Conservation (phyloP, 2,888 invertebrate genomes). For the Tuberolachnus salignus region DNA sequence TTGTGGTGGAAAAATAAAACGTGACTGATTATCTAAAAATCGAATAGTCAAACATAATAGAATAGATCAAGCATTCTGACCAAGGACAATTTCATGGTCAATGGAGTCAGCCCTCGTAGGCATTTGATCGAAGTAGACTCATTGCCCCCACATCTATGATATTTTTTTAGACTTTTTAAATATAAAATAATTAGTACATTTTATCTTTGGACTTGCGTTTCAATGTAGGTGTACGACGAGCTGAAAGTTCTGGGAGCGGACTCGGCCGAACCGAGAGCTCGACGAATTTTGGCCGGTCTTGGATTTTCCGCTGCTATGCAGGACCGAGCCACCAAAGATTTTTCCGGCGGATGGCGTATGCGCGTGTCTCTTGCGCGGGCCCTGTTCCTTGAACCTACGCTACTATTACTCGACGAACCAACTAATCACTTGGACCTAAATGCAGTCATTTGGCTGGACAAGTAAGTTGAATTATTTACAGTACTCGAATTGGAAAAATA, state of each 20-base stretch:
- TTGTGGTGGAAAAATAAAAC: background rate
- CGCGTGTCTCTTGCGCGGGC: constrained; percentile 72
- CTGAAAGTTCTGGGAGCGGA: constrained; percentile 96
- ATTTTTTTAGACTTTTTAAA: too few species aligned
- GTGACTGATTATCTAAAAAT: background rate
- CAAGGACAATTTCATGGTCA: too few species aligned
- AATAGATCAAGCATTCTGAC: too few species aligned
- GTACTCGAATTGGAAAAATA: too few species aligned
- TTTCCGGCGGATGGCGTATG: constrained; percentile 76
- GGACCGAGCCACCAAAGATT: constrained; percentile 75
- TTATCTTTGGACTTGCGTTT: too few species aligned
- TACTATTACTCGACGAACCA: constrained; percentile 72
- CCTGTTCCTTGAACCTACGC: constrained; percentile 72
- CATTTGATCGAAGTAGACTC: too few species aligned
- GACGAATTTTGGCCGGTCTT: constrained; percentile 95
- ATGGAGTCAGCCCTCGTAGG: too few species aligned
- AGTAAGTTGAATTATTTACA: too few species aligned
- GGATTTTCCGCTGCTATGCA: constrained; percentile 80
- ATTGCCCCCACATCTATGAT: too few species aligned
- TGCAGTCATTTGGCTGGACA: constrained; percentile 99
- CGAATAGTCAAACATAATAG: too few species aligned
- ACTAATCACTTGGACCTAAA: constrained; percentile 78
- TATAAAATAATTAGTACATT: too few species aligned
- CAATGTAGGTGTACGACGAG: constrained; percentile 82
- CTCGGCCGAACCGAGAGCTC: constrained; percentile 94